phyloP scores from a whole-genome alignment of 2,797 vertebrate species.

The Amblyopsis hoosieri region DNA sequence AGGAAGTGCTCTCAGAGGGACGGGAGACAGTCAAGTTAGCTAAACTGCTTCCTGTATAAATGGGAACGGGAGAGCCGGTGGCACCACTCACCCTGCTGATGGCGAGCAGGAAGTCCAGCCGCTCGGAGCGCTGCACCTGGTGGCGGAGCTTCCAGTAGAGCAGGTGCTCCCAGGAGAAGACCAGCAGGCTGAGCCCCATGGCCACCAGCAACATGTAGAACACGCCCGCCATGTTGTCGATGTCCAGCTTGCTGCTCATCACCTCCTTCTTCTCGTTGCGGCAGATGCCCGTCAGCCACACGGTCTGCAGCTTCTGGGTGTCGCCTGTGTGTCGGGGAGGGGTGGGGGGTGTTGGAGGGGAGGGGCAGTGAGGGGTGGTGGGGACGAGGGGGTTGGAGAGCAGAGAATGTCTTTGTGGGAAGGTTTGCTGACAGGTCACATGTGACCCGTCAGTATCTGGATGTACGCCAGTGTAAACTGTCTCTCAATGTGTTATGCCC shows the following conservation, averaged over 20 bases:
- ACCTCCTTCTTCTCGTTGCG: constrained; percentile 98
- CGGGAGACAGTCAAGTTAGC: no score
- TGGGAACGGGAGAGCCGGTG: neutral
- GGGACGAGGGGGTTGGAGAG: no score
- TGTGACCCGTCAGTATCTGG: no score
- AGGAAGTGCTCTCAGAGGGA: no score
- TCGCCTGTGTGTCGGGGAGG: constrained; percentile 78
- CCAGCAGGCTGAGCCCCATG: constrained; percentile 95
- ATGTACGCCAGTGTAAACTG: no score
- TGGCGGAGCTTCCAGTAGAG: constrained; percentile 96
- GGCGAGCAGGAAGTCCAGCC: constrained; percentile 89
- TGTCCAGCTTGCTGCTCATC: constrained; percentile 98
- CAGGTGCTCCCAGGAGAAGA: constrained; percentile 96
- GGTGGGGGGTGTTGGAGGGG: neutral
- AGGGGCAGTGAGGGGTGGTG: no score
- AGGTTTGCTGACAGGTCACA: no score
- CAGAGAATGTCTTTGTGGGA: no score
- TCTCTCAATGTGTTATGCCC: no score
- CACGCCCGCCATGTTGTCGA: constrained; percentile 98
- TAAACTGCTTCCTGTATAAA: no score
- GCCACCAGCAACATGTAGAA: constrained; percentile 99
- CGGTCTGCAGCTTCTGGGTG: constrained; percentile 95
- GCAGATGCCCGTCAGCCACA: constrained; percentile 98
- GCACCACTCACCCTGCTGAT: constrained; percentile 88
- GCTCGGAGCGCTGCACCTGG: constrained; percentile 83